phyloP scores from a whole-genome alignment of 2,797 vertebrate species.

The Vireo griseus region DNA sequence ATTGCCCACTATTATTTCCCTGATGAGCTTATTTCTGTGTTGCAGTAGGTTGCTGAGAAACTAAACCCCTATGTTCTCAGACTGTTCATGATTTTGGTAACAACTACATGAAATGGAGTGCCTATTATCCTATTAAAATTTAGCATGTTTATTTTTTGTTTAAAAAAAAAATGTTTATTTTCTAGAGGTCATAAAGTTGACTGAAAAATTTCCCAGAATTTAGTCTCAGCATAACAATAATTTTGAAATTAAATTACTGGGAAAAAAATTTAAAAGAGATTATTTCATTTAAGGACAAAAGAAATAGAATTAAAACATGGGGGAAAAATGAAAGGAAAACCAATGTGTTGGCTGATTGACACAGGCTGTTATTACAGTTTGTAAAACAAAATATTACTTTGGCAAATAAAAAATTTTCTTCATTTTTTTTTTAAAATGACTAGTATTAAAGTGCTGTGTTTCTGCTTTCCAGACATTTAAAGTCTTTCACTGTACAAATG shows the following conservation, averaged over 20 bases:
- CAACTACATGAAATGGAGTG: neutral
- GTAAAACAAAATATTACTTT: neutral
- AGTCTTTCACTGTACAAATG: neutral
- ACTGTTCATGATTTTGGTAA: neutral
- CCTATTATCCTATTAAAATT: neutral
- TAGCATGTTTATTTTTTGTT: too few species aligned
- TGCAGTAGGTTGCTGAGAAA: neutral
- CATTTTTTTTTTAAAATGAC: neutral
- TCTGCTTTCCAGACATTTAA: neutral
- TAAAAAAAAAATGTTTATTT: too few species aligned
- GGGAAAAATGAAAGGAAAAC: fast-evolving
- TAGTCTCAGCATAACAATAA: neutral
- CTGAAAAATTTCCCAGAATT: neutral
- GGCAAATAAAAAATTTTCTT: neutral
- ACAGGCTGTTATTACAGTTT: neutral
- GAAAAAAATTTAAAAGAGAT: fast-evolving
- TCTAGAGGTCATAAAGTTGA: neutral
- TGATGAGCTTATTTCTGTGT: neutral
- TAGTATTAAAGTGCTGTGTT: neutral
- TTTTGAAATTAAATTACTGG: neutral
- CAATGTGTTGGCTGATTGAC: neutral
- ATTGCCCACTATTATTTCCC: neutral
- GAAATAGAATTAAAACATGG: neutral
- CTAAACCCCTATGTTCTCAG: neutral
- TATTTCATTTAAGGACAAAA: neutral